Conservation (phyloP, 2,888 invertebrate genomes). For the Yponomeuta cagnagella region DNA sequence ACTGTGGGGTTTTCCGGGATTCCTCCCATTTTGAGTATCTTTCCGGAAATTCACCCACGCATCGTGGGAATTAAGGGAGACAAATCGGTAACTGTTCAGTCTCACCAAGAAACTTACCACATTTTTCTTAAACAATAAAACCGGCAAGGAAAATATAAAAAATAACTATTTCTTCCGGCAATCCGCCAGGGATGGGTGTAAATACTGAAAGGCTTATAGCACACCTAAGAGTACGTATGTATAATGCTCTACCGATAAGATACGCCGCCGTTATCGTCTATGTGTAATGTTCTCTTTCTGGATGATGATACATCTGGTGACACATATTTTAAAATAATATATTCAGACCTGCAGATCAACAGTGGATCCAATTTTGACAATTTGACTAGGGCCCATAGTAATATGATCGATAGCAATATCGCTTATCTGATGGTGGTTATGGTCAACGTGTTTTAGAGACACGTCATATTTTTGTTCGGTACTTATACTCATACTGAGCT, state of each 20-base stretch:
- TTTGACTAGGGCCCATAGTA: no score
- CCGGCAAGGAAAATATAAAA: background rate
- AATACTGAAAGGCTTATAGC: background rate
- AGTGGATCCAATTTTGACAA: background rate
- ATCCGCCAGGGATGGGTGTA: background rate
- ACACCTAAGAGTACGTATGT: background rate
- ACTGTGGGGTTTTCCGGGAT: no score
- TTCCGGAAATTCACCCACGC: no score
- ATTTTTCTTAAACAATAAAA: background rate
- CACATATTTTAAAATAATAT: background rate
- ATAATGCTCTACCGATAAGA: background rate
- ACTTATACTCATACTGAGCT: no score
- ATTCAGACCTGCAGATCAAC: background rate
- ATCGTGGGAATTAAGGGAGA: no score
- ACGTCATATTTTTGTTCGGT: no score
- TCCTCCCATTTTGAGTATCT: no score
- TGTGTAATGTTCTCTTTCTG: constrained; percentile 41
- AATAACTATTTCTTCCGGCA: background rate
- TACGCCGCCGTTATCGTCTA: background rate
- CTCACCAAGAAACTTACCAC: background rate
- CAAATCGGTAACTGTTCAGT: background rate
- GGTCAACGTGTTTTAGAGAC: no score
- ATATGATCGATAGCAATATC: no score
- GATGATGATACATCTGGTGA: background rate
- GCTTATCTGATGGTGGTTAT: no score